phyloP scores from a whole-genome alignment of 2,113 vertebrate species.

The Strigops habroptila region DNA sequence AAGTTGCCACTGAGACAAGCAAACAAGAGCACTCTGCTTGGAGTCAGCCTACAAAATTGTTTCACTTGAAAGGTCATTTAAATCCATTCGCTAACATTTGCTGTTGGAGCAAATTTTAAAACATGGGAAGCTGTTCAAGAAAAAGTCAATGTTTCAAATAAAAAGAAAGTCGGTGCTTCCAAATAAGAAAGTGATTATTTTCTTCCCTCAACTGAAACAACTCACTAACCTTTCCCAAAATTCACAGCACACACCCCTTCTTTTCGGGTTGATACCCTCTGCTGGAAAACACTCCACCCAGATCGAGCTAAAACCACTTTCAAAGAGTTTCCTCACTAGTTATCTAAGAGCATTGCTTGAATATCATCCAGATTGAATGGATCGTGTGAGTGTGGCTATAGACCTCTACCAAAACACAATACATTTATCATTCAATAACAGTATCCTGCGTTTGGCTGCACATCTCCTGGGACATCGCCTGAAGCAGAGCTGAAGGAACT shows the following conservation, averaged over 20 bases:
- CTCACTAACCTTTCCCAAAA: not conserved
- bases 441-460: not conserved
- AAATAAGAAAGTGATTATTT: not conserved
- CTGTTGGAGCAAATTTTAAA: not conserved
- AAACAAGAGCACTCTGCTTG: not conserved
- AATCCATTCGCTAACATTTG: not conserved
- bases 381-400: fast-evolving
- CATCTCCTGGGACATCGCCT: not conserved
- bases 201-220: not conserved
- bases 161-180: not conserved
- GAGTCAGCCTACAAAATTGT: not conserved
- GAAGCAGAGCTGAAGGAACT: not conserved
- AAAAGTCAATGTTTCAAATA: not conserved
- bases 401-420: not conserved
- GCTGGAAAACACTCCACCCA: not conserved
- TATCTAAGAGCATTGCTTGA: not conserved
- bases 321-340: not conserved
- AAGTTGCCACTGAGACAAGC: not conserved
- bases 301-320: not conserved
- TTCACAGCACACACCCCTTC: not conserved
- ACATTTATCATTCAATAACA: not conserved
- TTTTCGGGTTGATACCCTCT: not conserved
- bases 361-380: not conserved
- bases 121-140: not conserved
- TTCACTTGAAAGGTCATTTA: constrained; percentile 11